Conservation (phyloP, 2,113 vertebrate genomes). For the Leptosomus discolor region DNA sequence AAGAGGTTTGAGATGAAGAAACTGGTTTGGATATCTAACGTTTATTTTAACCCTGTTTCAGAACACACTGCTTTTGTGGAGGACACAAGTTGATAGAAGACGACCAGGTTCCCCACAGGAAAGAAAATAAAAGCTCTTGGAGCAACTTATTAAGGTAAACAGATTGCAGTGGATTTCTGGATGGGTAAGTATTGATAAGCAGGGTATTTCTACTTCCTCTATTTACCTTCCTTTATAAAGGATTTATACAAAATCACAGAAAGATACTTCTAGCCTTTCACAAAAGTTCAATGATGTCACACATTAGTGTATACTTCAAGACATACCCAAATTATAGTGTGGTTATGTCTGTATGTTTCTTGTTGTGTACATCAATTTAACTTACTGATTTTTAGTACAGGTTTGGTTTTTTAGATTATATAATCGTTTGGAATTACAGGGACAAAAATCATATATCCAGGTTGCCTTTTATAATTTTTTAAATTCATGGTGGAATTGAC, state of each 20-base stretch:
- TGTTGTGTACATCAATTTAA: background rate
- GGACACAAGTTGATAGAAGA: background rate
- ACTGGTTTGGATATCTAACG: background rate
- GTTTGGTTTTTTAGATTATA: background rate
- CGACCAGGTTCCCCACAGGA: background rate
- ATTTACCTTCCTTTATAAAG: background rate
- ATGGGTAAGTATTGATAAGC: slow-evolving; percentile 62
- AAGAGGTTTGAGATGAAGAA: background rate
- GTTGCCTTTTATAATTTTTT: background rate
- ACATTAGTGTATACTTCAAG: background rate
- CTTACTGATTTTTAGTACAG: background rate
- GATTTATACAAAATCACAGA: background rate
- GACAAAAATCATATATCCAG: background rate
- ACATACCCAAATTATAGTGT: background rate
- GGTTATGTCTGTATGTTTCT: background rate
- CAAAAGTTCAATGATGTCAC: background rate
- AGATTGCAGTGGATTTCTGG: slow-evolving; percentile 63
- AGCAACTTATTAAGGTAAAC: slow-evolving; percentile 51
- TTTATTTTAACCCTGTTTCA: slow-evolving; percentile 34
- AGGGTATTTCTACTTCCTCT: background rate
- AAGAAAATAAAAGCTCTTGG: slow-evolving; percentile 10
- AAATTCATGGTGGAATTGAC: background rate
- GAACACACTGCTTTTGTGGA: background rate
- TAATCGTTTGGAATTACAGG: background rate
- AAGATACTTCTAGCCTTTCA: background rate